phyloP scores from a whole-genome alignment of 1,140 invertebrate species.

The Pseudomyrmex dendroicus region DNA sequence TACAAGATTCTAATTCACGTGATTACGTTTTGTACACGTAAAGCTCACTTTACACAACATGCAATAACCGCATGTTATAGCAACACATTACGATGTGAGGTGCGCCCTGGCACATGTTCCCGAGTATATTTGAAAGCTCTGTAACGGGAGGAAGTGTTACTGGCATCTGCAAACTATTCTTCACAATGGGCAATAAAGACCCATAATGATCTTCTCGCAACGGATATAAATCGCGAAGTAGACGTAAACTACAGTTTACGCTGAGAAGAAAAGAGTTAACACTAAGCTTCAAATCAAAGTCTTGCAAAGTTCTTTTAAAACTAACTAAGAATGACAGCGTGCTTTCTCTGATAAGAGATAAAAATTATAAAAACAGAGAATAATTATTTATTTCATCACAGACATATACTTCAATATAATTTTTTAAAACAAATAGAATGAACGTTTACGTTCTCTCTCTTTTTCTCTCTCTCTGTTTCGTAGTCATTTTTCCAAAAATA shows the following conservation, averaged over 20 bases:
- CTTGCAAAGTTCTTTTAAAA: not conserved
- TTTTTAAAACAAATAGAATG: too few species aligned
- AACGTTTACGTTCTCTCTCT: too few species aligned
- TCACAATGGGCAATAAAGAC: constrained; percentile 42
- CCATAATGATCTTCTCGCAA: constrained; percentile 37
- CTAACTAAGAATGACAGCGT: constrained; percentile 5
- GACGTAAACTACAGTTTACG: constrained; percentile 37
- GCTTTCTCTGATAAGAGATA: not conserved
- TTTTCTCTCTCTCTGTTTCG: too few species aligned
- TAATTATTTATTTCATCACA: too few species aligned
- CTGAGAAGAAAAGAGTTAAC: constrained; percentile 11
- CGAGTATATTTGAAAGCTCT: constrained; percentile 17
- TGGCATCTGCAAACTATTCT: constrained; percentile 44
- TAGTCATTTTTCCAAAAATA: not conserved
- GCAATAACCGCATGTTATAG: not conserved
- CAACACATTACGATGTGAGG: not conserved
- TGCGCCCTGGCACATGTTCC: constrained; percentile 1
- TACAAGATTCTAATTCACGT: not conserved
- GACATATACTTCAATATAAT: too few species aligned
- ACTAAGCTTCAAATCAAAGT: constrained; percentile 28
- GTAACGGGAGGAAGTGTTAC: constrained; percentile 31
- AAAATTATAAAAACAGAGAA: too few species aligned
- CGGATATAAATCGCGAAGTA: constrained; percentile 24
- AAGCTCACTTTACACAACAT: not conserved
- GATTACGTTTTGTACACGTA: not conserved